A percentile compares a stretch with the other conserved stretches of the same genome.
These are phyloP conservation scores for Tetragonisca angustula DNA, from an alignment of 2,888 invertebrate genomes.

Conservation along the genomic window DNA sequence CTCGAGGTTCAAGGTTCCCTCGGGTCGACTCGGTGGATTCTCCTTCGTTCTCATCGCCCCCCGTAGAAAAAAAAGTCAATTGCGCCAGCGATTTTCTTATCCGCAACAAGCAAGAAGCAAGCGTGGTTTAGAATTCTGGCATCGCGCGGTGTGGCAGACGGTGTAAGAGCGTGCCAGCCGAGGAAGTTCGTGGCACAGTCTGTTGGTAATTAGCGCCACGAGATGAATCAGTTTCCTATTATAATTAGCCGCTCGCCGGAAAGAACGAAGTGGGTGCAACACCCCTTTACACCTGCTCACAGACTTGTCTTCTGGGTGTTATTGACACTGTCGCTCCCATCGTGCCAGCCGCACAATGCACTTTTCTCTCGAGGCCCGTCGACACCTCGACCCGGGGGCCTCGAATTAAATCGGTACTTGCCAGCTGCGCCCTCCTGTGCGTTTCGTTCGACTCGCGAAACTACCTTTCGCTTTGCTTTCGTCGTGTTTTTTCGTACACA, in stretches of 20 bases:
- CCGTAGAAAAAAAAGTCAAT: slow-evolving; percentile 33
- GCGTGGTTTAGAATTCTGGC: slow-evolving; percentile 22
- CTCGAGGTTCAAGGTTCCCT: slow-evolving; percentile 62
- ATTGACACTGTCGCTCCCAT: slow-evolving; percentile 57
- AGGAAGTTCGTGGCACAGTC: slow-evolving; percentile 4
- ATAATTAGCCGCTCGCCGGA: slow-evolving; percentile 60
- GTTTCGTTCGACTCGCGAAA: slow-evolving; percentile 11
- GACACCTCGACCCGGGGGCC: slow-evolving; percentile 14
- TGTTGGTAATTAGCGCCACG: slow-evolving; percentile 56
- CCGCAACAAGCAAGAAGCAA: slow-evolving; percentile 18
- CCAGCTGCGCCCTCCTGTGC: slow-evolving; percentile 7
- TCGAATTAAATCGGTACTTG: slow-evolving; percentile 33
- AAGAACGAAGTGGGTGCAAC: slow-evolving; percentile 45
- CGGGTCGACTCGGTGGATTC: slow-evolving; percentile 38
- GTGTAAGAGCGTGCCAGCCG: not conserved
- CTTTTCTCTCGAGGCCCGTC: slow-evolving; percentile 21
- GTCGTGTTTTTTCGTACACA: too few species aligned
- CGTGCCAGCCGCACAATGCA: slow-evolving; percentile 46
- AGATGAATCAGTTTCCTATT: slow-evolving; percentile 64
- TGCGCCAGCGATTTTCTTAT: slow-evolving; percentile 36
- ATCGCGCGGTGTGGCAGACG: not conserved
- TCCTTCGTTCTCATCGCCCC: slow-evolving; percentile 50
- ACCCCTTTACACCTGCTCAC: slow-evolving; percentile 42
- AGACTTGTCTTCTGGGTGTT: slow-evolving; percentile 35
- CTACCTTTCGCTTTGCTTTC: not conserved